Evolutionary conservation across 2,113 vertebrate species (phyloP), one percentile per base, ranked within the genome.

Genomic region (Astur gentilis): DNA sequence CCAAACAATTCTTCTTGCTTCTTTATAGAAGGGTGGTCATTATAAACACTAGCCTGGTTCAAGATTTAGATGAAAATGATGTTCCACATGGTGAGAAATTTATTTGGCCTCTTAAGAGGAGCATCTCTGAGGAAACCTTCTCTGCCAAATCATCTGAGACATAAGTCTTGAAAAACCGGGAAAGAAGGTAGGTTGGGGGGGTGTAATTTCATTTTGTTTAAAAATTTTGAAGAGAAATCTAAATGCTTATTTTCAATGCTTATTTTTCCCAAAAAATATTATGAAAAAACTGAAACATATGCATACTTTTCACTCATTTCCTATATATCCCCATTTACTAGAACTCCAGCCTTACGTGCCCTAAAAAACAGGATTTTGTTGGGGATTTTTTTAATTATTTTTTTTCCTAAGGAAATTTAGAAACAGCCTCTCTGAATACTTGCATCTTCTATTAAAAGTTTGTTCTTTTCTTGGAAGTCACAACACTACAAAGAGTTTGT

Each of bases 231-330:
- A 58, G 29, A 45, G 2, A 62, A 73, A 64, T 62, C 13, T 52
- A 83, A 55, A 83, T 44, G 16, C 13, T 83, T 50, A 36, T 49
- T 82, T 69, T 64, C 23, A 69, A 36, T 58, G 26, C 6, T 62
- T 76, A 60, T 57, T 61, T 38, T 32, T 6, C 7, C 18, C 13
- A 1, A 0, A 26, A 76, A 82, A 40, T 26, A 69, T 11, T 6
- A 62, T 0, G 0, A 47, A 64, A 69, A 38, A 50, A 4, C 0
- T 5, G 6, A 58, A 57, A n/a, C 0, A 3, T 4, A 23, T 0
- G 19, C 0, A 2, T 2, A 57, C 54, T 49, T 79, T 88, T 49
- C 32, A 67, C 16, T 58, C 2, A 31, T 64, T 93, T 55, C 26
- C 29, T 50, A 22, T 7, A 54, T 29, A 58, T 36, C 5, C 54